A percentile compares a stretch with the other conserved stretches of the same genome.
Conservation (phyloP, 2,113 vertebrate genomes). For the Nestor notabilis region DNA sequence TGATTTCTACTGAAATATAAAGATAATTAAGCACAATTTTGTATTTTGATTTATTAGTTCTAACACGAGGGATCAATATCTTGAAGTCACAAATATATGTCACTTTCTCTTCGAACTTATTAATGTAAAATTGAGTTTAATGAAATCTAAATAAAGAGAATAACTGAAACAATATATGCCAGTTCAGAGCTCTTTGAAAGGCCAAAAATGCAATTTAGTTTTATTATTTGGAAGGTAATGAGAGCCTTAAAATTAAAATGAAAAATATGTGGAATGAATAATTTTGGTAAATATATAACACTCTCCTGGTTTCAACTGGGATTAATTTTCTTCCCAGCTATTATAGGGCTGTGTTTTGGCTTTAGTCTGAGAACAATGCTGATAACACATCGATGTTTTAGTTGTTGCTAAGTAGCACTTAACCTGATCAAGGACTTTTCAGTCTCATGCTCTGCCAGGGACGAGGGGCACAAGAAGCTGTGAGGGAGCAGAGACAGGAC, state of each 20-base stretch:
- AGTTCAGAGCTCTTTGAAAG: neutral
- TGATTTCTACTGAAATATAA: neutral
- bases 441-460: neutral
- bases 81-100: neutral
- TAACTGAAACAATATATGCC: neutral
- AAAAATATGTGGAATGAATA: neutral
- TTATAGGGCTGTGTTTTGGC: neutral
- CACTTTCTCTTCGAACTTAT: neutral
- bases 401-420: neutral
- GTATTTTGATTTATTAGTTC: neutral
- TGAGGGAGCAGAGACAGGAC: neutral
- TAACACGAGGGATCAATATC: neutral
- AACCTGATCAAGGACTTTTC: neutral
- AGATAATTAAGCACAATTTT: neutral
- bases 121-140: constrained; percentile 27
- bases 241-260: neutral
- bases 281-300: neutral
- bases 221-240: neutral
- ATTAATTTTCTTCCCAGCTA: neutral
- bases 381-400: neutral
- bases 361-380: neutral
- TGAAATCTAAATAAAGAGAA: constrained; percentile 12
- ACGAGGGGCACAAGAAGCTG: neutral
- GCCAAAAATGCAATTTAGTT: neutral
- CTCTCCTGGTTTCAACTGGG: neutral